Conservation (phyloP, 2,888 invertebrate species). For the Dynastes hyllus region DNA sequence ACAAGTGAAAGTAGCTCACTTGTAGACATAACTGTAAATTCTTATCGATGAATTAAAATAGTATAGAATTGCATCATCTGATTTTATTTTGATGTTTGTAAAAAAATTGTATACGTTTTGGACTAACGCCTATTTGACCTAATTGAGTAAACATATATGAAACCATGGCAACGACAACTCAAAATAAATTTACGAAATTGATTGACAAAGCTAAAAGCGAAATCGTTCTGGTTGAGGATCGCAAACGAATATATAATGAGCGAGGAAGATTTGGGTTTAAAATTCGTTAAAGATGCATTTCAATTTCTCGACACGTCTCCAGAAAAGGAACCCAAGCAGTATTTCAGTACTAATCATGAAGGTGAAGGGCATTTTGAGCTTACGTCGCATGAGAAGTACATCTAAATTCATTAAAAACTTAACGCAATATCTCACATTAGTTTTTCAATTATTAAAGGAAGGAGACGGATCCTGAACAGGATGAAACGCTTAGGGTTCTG, state of each 20-base stretch:
- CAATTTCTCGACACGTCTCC: constrained; percentile 41
- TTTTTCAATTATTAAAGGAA: constrained; percentile 6
- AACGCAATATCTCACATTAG: background rate
- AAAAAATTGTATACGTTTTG: background rate
- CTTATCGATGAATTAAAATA: constrained; percentile 30
- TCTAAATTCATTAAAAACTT: background rate
- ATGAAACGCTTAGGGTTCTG: constrained; percentile 73
- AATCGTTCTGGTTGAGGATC: background rate
- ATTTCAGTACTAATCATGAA: constrained; percentile 28
- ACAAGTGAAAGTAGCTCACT: constrained; percentile 50
- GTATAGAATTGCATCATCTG: constrained; percentile 40
- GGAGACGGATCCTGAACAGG: constrained; percentile 12
- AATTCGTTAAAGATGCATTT: constrained; percentile 36
- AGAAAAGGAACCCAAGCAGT: constrained; percentile 32
- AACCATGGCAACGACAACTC: constrained; percentile 37
- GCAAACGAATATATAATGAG: constrained; percentile 13
- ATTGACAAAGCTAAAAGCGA: constrained; percentile 33
- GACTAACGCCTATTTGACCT: background rate
- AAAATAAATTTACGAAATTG: constrained; percentile 29
- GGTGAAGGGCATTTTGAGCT: constrained; percentile 34
- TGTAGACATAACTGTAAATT: background rate
- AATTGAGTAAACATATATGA: background rate
- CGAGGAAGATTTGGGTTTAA: constrained; percentile 22
- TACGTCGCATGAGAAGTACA: constrained; percentile 42
- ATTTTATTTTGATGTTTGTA: background rate